Evolutionary conservation across 2,113 vertebrate genomes (phyloP), one percentile per base, ranked within the genome.

Genomic region (Leptobrachium ailaonicum): DNA sequence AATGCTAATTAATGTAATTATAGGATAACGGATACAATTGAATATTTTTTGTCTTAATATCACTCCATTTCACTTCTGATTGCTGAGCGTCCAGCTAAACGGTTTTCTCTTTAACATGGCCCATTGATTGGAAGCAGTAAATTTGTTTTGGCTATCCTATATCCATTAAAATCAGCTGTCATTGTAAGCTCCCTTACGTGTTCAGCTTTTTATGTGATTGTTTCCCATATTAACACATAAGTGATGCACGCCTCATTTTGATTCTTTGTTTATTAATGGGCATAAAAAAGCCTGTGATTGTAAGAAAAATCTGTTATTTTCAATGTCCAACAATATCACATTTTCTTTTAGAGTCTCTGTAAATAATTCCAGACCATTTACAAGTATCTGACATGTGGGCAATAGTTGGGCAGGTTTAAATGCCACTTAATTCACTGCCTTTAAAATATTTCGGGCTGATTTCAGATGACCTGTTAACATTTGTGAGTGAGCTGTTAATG

Each of bases 1-100:
- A 8, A 70, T 84, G 77, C 84, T 88, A 88, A 88, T 87, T 87
- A 88, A 89, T 82, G 85, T 56, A 11, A 83, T 75, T 87, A 90
- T 87, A 82, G 7, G 56, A 78, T 83, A 87, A 53, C 1, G 10
- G 85, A 44, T 87, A 14, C 64, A 66, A 54, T 79, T 86, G 86
- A 74, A 87, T 74, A 69, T 50, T 75, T 80, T 50, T 75, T 80
- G 58, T 68, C 54, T 75, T 75, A 11, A 75, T 69, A 75, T 80
- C 47, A 66, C 14, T 45, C 47, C 71, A 80, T 81, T 81, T 81
- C 69, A 40, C 53, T 50, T 20, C 71, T 67, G 72, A 75, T 81
- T 80, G 56, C 79, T 47, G 62, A 80, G 72, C 47, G 66, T 66
- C 79, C 79, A 50, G n/a, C 53, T 74, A 75, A 80, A 74, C 6